Evolutionary conservation across 2,797 vertebrate species (phyloP).

Genomic region (Typhlichthys eigenmanni): DNA sequence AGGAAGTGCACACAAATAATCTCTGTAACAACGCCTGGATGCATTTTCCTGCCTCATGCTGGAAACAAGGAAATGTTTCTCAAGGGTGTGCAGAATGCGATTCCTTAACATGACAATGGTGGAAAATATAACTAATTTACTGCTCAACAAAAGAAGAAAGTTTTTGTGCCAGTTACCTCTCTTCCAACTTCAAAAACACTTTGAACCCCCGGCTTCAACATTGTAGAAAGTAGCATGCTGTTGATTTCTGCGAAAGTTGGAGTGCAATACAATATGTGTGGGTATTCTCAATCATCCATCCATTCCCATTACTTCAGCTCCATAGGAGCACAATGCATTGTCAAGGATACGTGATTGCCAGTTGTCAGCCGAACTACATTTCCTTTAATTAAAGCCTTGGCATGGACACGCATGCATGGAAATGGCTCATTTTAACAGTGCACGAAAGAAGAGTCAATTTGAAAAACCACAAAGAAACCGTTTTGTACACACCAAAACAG

Average conservation of each 20-base stretch:
- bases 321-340: conserved; percentile 41
- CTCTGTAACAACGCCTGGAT: conserved; percentile 65
- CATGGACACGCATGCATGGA: conserved; percentile 69
- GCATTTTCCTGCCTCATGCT: conserved; percentile 36
- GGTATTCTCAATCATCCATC: conserved; percentile 52
- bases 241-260: conserved; percentile 45
- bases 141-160: conserved; percentile 19
- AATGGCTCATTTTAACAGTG: conserved; percentile 67
- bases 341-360: conserved; percentile 61
- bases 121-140: conserved; percentile 12
- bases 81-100: conserved; percentile 36
- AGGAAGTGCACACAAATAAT: conserved; percentile 69
- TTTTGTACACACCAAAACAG: conserved; percentile 75
- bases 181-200: conserved; percentile 17
- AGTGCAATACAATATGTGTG: conserved; percentile 32
- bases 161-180: conserved; percentile 20
- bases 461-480: conserved; percentile 79
- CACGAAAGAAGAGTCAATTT: conserved; percentile 73
- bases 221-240: conserved; percentile 9
- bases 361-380: conserved; percentile 68
- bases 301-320: conserved; percentile 45
- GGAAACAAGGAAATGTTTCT: conserved; percentile 53
- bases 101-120: conserved; percentile 20
- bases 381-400: conserved; percentile 76
- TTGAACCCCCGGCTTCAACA: conserved; percentile 7